phyloP scores from a whole-genome alignment of 2,797 vertebrate genomes.

The Balearica regulorum region DNA sequence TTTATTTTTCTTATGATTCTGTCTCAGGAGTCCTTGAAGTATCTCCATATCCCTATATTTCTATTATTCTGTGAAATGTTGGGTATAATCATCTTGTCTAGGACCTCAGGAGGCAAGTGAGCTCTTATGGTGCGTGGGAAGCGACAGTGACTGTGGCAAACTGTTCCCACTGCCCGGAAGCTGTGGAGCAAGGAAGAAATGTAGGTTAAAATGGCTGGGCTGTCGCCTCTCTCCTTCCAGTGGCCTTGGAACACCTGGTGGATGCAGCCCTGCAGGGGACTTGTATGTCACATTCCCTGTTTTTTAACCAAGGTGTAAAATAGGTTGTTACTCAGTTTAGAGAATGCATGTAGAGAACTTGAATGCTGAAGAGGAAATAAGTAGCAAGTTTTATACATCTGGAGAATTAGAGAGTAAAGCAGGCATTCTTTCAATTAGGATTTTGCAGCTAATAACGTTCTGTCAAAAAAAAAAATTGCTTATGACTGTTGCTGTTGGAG shows the following conservation, averaged over 20 bases:
- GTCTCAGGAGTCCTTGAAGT: neutral
- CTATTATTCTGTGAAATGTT: neutral
- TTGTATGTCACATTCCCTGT: neutral
- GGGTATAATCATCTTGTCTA: neutral
- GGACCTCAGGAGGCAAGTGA: neutral
- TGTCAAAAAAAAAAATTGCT: neutral
- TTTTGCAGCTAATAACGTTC: neutral
- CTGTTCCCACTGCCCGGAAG: neutral
- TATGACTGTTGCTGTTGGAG: neutral
- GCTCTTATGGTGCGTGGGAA: rapidly evolving
- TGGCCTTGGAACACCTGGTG: neutral
- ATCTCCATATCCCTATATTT: neutral
- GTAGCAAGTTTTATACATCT: neutral
- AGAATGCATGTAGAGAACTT: neutral
- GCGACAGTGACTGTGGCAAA: neutral
- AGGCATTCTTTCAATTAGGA: neutral
- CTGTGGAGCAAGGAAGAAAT: neutral
- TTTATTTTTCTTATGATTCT: neutral
- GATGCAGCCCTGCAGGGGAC: neutral
- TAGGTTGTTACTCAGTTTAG: neutral
- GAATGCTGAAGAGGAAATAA: neutral
- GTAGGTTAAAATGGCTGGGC: neutral
- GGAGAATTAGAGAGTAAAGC: neutral
- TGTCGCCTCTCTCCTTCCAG: neutral
- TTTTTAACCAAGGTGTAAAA: neutral